phyloP scores from a whole-genome alignment of 2,113 vertebrate species.

The Ciconia boyciana region DNA sequence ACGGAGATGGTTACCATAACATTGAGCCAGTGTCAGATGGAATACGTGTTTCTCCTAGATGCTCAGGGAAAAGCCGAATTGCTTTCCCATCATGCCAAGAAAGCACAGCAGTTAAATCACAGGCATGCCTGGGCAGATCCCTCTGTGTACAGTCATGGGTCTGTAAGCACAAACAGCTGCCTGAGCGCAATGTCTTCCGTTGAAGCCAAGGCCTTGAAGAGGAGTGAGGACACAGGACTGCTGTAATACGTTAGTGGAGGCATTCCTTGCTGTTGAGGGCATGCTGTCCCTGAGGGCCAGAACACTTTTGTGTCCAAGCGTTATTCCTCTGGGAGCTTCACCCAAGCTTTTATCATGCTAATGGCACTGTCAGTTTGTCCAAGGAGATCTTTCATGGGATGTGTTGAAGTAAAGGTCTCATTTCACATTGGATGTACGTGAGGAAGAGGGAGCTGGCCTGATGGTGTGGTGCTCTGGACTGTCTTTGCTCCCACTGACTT shows the following conservation, averaged over 20 bases:
- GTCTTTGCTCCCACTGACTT: not conserved
- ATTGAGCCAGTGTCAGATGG: not conserved
- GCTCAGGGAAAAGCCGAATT: not conserved
- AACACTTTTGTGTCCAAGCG: accelerated
- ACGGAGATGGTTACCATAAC: not conserved
- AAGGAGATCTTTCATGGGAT: not conserved
- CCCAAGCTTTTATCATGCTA: not conserved
- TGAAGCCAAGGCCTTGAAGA: not conserved
- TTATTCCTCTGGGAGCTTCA: not conserved
- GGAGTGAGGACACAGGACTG: accelerated
- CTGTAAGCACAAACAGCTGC: not conserved
- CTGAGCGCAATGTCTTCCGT: accelerated
- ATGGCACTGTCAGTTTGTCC: not conserved
- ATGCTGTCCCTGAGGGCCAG: not conserved
- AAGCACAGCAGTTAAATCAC: not conserved
- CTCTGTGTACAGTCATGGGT: not conserved
- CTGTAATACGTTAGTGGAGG: not conserved
- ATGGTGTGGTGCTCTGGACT: not conserved
- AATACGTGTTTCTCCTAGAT: not conserved
- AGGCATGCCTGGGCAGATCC: not conserved
- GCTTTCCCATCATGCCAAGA: not conserved
- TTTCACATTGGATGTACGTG: accelerated
- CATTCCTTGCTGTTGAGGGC: not conserved
- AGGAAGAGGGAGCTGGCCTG: not conserved
- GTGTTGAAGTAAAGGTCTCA: not conserved